Conservation (phyloP, 2,797 vertebrate genomes). For the Typhlichthys subterraneus region DNA sequence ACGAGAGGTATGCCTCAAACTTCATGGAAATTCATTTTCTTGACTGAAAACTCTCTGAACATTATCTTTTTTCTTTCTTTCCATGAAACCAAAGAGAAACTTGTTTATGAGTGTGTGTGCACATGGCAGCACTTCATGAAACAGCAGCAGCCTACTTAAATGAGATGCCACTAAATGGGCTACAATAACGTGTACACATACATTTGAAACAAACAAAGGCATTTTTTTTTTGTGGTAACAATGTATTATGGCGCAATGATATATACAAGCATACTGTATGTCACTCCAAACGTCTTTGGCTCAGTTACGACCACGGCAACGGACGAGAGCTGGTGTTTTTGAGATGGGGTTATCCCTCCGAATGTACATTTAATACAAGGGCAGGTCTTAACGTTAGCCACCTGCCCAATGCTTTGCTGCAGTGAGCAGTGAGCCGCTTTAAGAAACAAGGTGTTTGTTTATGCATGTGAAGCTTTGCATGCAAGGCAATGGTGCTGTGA, state of each 20-base stretch:
- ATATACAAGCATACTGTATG: slow-evolving; percentile 8
- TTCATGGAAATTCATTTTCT: slow-evolving; percentile 35
- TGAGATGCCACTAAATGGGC: slow-evolving; percentile 47
- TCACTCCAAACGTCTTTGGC: slow-evolving; percentile 63
- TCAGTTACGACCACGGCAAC: slow-evolving; percentile 43
- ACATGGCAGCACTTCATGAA: slow-evolving; percentile 31
- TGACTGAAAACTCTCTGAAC: slow-evolving; percentile 28
- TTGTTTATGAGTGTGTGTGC: slow-evolving; percentile 14
- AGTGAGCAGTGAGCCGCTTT: background rate
- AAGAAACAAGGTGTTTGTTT: slow-evolving; percentile 20
- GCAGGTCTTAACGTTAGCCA: slow-evolving; percentile 24
- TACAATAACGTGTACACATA: slow-evolving; percentile 37
- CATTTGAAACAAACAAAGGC: slow-evolving; percentile 51
- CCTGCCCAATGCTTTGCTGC: slow-evolving; percentile 25
- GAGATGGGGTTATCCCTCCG: slow-evolving; percentile 9
- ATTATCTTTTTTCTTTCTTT: slow-evolving; percentile 18
- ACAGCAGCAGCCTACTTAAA: slow-evolving; percentile 37
- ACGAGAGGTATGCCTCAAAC: slow-evolving; percentile 20
- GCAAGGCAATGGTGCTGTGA: slow-evolving; percentile 22
- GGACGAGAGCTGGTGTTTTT: slow-evolving; percentile 31
- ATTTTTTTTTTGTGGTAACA: slow-evolving; percentile 55
- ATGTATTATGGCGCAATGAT: slow-evolving; percentile 40
- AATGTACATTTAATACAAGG: slow-evolving; percentile 24
- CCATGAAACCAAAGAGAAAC: slow-evolving; percentile 44
- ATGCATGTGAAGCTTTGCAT: slow-evolving; percentile 35